Evolutionary conservation across 2,888 invertebrate species (phyloP).

Genomic region (Epirrhoe alternata): DNA sequence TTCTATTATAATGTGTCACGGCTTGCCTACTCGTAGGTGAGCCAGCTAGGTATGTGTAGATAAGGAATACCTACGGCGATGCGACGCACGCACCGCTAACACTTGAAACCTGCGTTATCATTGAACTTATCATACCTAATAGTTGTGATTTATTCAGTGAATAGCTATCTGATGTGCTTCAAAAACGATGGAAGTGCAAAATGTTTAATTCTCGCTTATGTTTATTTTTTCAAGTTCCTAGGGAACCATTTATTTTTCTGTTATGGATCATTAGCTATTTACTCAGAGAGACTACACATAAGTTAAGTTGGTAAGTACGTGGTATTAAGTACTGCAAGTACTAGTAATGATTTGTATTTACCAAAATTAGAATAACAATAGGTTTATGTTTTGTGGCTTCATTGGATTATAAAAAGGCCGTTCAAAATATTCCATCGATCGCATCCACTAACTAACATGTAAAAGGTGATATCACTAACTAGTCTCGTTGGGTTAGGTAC

Average conservation of each 20-base stretch:
- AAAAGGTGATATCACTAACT: background rate
- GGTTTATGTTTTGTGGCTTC: conserved; percentile 14
- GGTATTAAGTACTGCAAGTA: background rate
- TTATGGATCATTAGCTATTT: background rate
- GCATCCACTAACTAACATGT: background rate
- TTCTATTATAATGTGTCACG: no score
- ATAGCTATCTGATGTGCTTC: background rate
- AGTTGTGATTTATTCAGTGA: background rate
- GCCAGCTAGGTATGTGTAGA: no score
- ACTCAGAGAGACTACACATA: no score
- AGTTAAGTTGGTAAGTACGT: background rate
- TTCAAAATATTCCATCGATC: background rate
- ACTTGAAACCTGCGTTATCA: background rate
- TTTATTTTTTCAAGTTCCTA: background rate
- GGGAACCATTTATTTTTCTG: background rate
- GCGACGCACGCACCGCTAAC: background rate
- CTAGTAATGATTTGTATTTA: conserved; percentile 1
- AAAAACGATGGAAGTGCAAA: no score
- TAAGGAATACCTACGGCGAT: background rate
- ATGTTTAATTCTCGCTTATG: no score
- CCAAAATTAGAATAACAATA: conserved; percentile 8
- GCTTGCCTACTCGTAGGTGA: no score
- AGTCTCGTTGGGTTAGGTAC: background rate
- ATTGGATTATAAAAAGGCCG: conserved; percentile 18
- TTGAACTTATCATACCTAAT: background rate